These are phyloP conservation scores for Styela clava DNA, from an alignment of 23 tunicate species.

Conservation along the genomic window DNA sequence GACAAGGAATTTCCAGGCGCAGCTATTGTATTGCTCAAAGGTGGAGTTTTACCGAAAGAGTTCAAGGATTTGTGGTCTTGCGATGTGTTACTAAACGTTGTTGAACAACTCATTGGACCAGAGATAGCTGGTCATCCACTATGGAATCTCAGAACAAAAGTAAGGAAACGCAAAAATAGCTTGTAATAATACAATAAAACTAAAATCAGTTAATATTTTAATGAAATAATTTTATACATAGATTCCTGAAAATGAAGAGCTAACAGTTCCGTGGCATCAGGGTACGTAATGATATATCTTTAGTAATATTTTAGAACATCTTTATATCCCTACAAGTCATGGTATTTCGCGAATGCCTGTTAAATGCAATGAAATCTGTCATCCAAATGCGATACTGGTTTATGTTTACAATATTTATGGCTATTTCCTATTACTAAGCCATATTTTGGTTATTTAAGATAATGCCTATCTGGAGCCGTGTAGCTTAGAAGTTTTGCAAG, in stretches of 20 bases:
- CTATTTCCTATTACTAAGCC: too few relatives aligned
- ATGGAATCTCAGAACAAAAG: constrained; percentile 88
- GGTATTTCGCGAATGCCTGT: too few relatives aligned
- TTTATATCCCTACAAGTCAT: too few relatives aligned
- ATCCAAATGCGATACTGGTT: too few relatives aligned
- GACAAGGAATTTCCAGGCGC: constrained; percentile 81
- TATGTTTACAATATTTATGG: too few relatives aligned
- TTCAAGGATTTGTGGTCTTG: constrained; percentile 68
- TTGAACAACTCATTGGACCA: constrained; percentile 80
- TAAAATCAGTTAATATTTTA: too few relatives aligned
- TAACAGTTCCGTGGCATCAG: constrained; percentile 94
- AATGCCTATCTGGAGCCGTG: constrained; percentile 76
- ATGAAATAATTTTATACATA: too few relatives aligned
- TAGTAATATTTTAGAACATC: too few relatives aligned
- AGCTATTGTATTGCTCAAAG: constrained; percentile 60
- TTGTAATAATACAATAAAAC: not conserved
- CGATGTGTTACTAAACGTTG: constrained; percentile 68
- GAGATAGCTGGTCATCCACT: constrained; percentile 93
- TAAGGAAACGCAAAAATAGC: constrained; percentile 11
- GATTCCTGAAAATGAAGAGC: constrained; percentile 85
- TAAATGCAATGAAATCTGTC: too few relatives aligned
- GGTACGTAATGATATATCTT: constrained; percentile 40
- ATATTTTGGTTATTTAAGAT: too few relatives aligned
- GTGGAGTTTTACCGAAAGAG: constrained; percentile 55
- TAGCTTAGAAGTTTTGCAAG: constrained; percentile 45